These are phyloP conservation scores for Eumeta japonica DNA, from an alignment of 1,140 invertebrate species.

Conservation along the genomic window DNA sequence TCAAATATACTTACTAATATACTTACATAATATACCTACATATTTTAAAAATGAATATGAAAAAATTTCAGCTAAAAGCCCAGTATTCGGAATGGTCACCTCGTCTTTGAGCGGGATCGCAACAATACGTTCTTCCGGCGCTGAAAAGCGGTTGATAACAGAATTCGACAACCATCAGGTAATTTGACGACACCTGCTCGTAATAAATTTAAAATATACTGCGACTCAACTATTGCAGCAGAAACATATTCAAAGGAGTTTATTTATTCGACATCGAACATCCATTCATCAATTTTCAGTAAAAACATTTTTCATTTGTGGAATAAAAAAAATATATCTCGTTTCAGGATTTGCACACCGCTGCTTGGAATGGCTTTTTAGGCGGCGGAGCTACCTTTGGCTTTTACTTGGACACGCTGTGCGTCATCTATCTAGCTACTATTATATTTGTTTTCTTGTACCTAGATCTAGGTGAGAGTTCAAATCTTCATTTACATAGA, in stretches of 20 bases:
- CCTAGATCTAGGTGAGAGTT: constrained; percentile 37
- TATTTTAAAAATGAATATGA: background rate
- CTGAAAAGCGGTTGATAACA: constrained; percentile 27
- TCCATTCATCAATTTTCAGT: constrained; percentile 2
- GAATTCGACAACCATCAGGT: constrained; percentile 42
- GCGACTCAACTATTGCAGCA: too few relatives aligned
- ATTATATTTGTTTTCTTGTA: constrained; percentile 48
- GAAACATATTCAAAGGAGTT: too few relatives aligned
- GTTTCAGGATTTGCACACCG: constrained; percentile 42
- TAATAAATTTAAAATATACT: background rate
- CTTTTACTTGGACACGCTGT: constrained; percentile 44
- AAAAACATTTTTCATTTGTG: constrained; percentile 4
- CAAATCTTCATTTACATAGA: background rate
- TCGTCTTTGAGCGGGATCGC: constrained; percentile 32
- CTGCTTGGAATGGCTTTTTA: constrained; percentile 43
- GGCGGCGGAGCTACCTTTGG: constrained; percentile 37
- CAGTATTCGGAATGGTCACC: constrained; percentile 4
- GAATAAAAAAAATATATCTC: constrained; percentile 5
- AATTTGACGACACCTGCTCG: background rate
- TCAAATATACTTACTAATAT: background rate
- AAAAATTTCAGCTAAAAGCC: constrained; percentile 4
- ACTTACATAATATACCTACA: background rate
- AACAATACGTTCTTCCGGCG: constrained; percentile 38
- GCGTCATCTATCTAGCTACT: constrained; percentile 34
- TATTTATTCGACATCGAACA: background rate